phyloP scores from a whole-genome alignment of 2,113 vertebrate species.

The Cichladusa arquata region DNA sequence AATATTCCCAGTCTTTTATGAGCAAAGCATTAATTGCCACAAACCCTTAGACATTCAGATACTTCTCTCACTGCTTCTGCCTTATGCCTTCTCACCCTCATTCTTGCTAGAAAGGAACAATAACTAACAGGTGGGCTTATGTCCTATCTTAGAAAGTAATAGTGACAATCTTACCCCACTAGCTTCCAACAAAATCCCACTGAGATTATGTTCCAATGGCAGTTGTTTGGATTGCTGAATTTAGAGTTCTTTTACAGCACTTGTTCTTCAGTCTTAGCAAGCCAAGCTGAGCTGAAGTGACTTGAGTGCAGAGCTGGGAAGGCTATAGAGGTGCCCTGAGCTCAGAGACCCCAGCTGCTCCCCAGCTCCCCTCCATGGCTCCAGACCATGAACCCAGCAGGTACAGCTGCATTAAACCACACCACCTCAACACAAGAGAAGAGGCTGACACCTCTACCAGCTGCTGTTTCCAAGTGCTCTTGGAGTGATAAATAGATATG shows the following conservation, averaged over 20 bases:
- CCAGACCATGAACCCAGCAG: not conserved
- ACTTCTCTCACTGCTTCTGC: not conserved
- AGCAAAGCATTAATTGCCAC: not conserved
- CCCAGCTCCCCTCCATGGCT: not conserved
- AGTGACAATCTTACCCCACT: not conserved
- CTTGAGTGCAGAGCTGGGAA: not conserved
- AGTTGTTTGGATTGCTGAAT: not conserved
- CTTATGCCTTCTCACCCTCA: not conserved
- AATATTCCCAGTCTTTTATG: not conserved
- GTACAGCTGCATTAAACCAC: not conserved
- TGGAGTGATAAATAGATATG: not conserved
- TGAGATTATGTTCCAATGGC: not conserved
- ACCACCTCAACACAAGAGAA: not conserved
- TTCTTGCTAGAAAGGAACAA: not conserved
- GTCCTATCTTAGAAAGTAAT: not conserved
- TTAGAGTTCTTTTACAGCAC: not conserved
- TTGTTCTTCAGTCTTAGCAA: not conserved
- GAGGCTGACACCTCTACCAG: not conserved
- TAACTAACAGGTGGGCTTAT: not conserved
- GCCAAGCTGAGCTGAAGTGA: not conserved
- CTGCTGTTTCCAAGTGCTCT: not conserved
- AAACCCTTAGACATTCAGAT: not conserved
- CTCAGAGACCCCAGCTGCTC: not conserved
- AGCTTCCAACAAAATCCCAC: not conserved
- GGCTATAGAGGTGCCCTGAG: not conserved